Evolutionary conservation across 2,797 vertebrate species (phyloP), one percentile per base, ranked within the genome.

Genomic region (Gymnopithys bicolor): DNA sequence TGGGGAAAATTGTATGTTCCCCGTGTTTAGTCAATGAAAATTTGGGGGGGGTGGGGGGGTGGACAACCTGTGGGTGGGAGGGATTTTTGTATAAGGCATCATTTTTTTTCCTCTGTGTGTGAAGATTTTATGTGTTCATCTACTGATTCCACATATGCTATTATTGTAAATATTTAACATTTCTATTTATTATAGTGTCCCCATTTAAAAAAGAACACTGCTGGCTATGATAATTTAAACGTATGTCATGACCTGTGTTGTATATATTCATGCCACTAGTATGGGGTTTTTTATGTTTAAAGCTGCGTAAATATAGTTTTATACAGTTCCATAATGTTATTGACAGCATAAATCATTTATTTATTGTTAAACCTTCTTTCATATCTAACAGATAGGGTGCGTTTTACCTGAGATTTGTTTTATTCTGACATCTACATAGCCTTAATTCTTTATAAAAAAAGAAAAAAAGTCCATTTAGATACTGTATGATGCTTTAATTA

Each of bases 121-220:
- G 94, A 96, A 95, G 93, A 97, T 97, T 94, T 94, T 96, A 92
- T 90, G 92, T 98, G 97, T 97, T 97, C 92, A 84, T 97, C 96
- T 97, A 96, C 97, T 97, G 97, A 97, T 96, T 97, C 96, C 96
- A 95, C 95, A 53, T 93, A 95, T 96, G 95, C 96, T 97, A 97
- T 97, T 97, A 96, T 96, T 98, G 97, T 98, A 98, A 98, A 98
- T 98, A 97, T 96, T 97, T 97, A 96, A 97, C 96, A 69, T 96
- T 96, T 97, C 96, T 98, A 98, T 98, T 98, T 97, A 97, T 98
- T 97, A 96, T 97, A 88, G 90, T 97, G 97, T 97, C 96, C 97
- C 95, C 92, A 96, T 96, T 96, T 82, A 60, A 95, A 96, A 89
- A 89, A 95, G 94, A 97, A 94, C 95, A 95, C 94, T 93, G 93